A percentile compares a stretch with the other conserved stretches of the same genome.
Evolutionary conservation across 2,888 invertebrate species (phyloP).

Genomic region (Zootermopsis nevadensis): DNA sequence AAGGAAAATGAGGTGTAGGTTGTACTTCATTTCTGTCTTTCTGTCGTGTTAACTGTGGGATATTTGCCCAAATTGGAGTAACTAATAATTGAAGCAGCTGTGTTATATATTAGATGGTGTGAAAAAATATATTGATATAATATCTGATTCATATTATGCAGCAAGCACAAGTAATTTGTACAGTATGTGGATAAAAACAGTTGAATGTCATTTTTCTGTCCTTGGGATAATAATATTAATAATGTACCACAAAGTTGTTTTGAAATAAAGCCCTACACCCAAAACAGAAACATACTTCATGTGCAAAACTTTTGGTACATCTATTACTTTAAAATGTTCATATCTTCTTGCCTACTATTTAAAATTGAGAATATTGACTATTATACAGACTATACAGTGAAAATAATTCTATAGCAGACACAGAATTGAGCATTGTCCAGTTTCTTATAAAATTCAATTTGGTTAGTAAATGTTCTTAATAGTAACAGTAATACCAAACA

Average conservation of each 20-base stretch:
- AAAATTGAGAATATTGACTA: too few relatives aligned
- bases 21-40: conserved; percentile 38
- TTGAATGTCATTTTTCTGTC: conserved; percentile 50
- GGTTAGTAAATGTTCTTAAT: too few relatives aligned
- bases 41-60: conserved; percentile 46
- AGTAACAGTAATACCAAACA: too few relatives aligned
- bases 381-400: too few relatives aligned
- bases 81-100: conserved; percentile 37
- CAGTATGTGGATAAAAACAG: conserved; percentile 48
- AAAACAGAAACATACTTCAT: conserved; percentile 29
- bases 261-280: conserved; percentile 53
- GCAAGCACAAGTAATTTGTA: conserved; percentile 51
- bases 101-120: conserved; percentile 40
- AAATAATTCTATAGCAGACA: too few relatives aligned
- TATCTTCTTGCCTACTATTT: too few relatives aligned
- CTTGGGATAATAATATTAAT: conserved; percentile 48
- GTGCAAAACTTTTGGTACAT: neutral
- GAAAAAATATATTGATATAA: conserved; percentile 33
- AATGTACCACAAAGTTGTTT: conserved; percentile 48
- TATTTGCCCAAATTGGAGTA: conserved; percentile 31
- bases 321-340: too few relatives aligned
- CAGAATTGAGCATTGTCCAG: too few relatives aligned
- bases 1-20: conserved; percentile 45
- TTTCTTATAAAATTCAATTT: too few relatives aligned
- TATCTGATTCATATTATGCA: conserved; percentile 34